Conservation (phyloP, 2,888 invertebrate species). For the Elmis aenea region DNA sequence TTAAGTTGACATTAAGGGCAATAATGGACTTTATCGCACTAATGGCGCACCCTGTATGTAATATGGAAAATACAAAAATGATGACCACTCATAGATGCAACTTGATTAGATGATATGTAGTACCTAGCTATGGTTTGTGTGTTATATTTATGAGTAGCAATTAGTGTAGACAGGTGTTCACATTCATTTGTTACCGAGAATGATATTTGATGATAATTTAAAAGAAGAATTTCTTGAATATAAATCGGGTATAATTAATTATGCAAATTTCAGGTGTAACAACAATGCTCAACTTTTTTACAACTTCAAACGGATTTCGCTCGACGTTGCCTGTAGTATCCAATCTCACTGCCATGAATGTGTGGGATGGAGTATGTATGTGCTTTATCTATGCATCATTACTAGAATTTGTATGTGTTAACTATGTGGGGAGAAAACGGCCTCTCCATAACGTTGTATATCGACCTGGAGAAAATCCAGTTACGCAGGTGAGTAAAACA, state of each 20-base stretch:
- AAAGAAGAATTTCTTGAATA: too few species aligned
- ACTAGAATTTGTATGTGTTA: conserved; percentile 91
- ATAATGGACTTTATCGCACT: too few species aligned
- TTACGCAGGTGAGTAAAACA: conserved; percentile 70
- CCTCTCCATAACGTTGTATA: conserved; percentile 86
- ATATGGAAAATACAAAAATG: too few species aligned
- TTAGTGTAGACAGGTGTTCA: too few species aligned
- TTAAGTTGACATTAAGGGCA: too few species aligned
- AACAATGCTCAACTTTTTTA: conserved; percentile 98
- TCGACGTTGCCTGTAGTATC: conserved; percentile 91
- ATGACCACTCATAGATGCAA: too few species aligned
- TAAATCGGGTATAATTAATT: conserved; percentile 10
- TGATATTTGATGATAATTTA: too few species aligned
- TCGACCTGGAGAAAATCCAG: conserved; percentile 84
- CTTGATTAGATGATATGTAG: too few species aligned
- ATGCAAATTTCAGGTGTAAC: conserved; percentile 81
- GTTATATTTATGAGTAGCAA: too few species aligned
- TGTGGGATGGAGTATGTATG: conserved; percentile 96
- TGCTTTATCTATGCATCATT: conserved; percentile 94
- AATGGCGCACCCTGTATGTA: too few species aligned
- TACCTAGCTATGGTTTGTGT: too few species aligned
- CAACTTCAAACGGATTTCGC: conserved; percentile 88
- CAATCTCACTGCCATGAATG: conserved; percentile 92
- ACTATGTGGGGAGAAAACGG: conserved; percentile 88
- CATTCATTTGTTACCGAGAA: too few species aligned